phyloP scores from a whole-genome alignment of 30 jellyfish, hydroid and myxozoan genomes.

The Turritopsis dohrnii region DNA sequence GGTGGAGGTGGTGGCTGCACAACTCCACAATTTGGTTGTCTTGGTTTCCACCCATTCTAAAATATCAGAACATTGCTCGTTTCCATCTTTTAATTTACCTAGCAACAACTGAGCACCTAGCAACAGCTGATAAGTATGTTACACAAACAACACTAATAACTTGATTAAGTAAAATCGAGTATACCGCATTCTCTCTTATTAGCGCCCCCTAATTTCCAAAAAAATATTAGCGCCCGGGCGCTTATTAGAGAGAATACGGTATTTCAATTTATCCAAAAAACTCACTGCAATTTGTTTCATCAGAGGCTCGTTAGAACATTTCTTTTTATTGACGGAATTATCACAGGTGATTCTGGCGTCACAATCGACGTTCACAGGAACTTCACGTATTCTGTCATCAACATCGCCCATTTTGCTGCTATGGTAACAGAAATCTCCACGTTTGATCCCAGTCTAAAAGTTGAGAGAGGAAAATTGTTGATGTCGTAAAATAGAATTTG shows the following conservation, averaged over 20 bases:
- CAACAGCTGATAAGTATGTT: too few species aligned
- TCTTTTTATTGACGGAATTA: neutral
- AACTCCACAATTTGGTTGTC: slow-evolving; percentile 27
- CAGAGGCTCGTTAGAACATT: neutral
- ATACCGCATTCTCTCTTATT: too few species aligned
- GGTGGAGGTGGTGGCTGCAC: slow-evolving; percentile 41
- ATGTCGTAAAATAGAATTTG: too few species aligned
- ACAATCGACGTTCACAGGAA: slow-evolving; percentile 52
- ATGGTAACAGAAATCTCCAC: slow-evolving; percentile 45
- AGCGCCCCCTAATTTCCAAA: too few species aligned
- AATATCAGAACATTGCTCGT: neutral
- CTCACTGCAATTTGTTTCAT: slow-evolving; percentile 3
- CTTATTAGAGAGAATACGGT: neutral
- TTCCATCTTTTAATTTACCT: too few species aligned
- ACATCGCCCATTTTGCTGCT: slow-evolving; percentile 24
- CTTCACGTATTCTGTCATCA: slow-evolving; percentile 34
- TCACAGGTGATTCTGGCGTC: slow-evolving; percentile 40
- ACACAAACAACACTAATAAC: neutral
- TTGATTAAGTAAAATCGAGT: neutral
- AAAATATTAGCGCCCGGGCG: too few species aligned
- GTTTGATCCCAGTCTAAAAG: slow-evolving; percentile 13
- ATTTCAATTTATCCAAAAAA: too few species aligned
- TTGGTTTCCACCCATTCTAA: slow-evolving; percentile 23
- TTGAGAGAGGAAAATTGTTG: neutral
- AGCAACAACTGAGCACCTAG: neutral